These are phyloP conservation scores for Cyclophora punctaria DNA, from an alignment of 2,888 invertebrate species.

Conservation along the genomic window DNA sequence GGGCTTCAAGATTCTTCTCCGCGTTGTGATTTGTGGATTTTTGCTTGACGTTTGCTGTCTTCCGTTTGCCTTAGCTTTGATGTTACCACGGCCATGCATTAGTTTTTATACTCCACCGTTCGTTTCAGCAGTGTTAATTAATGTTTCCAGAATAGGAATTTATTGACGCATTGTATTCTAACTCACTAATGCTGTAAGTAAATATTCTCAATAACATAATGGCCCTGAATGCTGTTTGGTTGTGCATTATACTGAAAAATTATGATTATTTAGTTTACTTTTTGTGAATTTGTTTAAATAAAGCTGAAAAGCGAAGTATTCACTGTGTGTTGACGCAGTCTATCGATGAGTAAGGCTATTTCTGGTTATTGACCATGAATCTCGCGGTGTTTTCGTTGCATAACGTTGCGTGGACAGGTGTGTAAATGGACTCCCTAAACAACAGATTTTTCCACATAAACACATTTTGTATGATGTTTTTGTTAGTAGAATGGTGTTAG, in stretches of 20 bases:
- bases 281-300: conserved; percentile 23
- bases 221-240: conserved; percentile 59
- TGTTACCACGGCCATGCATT: conserved; percentile 20
- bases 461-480: no score
- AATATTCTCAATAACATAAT: conserved; percentile 65
- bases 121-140: conserved; percentile 50
- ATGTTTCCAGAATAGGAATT: conserved; percentile 50
- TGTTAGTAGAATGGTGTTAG: no score
- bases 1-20: conserved; percentile 47
- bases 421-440: background rate
- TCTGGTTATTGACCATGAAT: background rate
- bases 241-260: conserved; percentile 40
- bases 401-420: background rate
- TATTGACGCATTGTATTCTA: conserved; percentile 47
- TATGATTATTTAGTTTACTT: conserved; percentile 35
- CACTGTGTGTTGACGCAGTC: conserved; percentile 14
- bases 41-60: conserved; percentile 22
- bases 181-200: conserved; percentile 40
- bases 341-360: conserved; percentile 23
- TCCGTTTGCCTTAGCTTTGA: conserved; percentile 27
- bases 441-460: no score
- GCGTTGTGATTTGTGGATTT: conserved; percentile 29
- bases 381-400: background rate
- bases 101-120: conserved; percentile 49
- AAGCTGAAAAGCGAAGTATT: conserved; percentile 10